Evolutionary conservation across 2,797 vertebrate genomes (phyloP).

Genomic region (Cyprinella venusta): DNA sequence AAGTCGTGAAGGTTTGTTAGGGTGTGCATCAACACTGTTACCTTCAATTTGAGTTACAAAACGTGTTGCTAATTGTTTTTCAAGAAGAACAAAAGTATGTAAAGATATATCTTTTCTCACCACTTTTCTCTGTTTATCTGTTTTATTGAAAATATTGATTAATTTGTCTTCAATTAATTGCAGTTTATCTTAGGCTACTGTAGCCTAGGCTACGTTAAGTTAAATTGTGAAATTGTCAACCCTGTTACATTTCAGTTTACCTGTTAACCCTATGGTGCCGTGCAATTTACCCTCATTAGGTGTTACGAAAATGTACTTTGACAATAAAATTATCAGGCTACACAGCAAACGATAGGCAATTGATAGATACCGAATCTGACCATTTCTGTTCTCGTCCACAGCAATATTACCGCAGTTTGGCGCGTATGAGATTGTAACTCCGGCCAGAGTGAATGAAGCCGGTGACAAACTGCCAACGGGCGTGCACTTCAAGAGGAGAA

Average conservation of each 20-base stretch:
- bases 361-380: neutral
- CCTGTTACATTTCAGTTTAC: neutral
- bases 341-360: neutral
- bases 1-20: neutral
- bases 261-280: neutral
- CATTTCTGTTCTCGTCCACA: slow-evolving; percentile 63
- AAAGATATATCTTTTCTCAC: neutral
- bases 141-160: neutral
- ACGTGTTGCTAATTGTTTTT: neutral
- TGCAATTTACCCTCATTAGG: too few species aligned
- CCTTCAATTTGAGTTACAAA: neutral
- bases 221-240: neutral
- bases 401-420: slow-evolving; percentile 79
- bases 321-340: neutral
- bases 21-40: slow-evolving; percentile 9
- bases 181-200: neutral
- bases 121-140: neutral
- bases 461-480: slow-evolving; percentile 88
- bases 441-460: slow-evolving; percentile 89
- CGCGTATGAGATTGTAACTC: slow-evolving; percentile 92
- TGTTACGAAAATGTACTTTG: neutral
- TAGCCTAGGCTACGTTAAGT: too few species aligned
- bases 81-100: neutral
- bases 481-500: slow-evolving; percentile 93
- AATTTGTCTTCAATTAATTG: neutral